phyloP scores from a whole-genome alignment of 2,797 vertebrate genomes.

The Pipistrellus nathusii region DNA sequence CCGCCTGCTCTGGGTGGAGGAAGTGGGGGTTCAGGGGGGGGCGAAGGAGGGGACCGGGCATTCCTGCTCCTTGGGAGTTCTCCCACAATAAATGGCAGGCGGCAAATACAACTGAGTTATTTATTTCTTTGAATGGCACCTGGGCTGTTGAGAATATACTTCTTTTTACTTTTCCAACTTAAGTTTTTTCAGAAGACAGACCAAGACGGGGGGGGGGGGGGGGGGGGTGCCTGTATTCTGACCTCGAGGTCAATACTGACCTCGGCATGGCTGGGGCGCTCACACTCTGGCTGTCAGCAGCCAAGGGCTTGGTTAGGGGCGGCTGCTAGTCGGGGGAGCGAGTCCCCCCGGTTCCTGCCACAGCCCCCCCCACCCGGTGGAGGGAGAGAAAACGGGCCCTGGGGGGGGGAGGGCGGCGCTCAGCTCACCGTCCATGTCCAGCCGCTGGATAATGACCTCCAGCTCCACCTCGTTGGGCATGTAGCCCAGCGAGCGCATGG shows the following conservation, averaged over 20 bases:
- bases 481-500: slow-evolving; percentile 98
- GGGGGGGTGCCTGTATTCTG: no score
- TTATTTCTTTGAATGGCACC: background rate
- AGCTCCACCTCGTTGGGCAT: slow-evolving; percentile 99
- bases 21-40: background rate
- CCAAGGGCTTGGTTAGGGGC: no score
- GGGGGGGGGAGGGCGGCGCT: no score
- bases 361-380: no score
- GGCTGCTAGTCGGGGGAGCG: background rate
- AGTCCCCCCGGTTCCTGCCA: background rate
- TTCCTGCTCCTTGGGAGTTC: background rate
- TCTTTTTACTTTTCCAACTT: background rate
- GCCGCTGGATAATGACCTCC: slow-evolving; percentile 97
- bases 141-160: background rate
- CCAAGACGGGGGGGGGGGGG: no score
- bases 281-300: background rate
- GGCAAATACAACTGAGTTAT: background rate
- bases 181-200: background rate
- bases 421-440: slow-evolving; percentile 96
- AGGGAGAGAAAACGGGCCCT: background rate
- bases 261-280: background rate
- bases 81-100: slow-evolving; percentile 25
- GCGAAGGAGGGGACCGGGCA: no score
- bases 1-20: background rate
- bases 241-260: no score